phyloP scores from a whole-genome alignment of 2,797 vertebrate genomes.

The Pterois miles region DNA sequence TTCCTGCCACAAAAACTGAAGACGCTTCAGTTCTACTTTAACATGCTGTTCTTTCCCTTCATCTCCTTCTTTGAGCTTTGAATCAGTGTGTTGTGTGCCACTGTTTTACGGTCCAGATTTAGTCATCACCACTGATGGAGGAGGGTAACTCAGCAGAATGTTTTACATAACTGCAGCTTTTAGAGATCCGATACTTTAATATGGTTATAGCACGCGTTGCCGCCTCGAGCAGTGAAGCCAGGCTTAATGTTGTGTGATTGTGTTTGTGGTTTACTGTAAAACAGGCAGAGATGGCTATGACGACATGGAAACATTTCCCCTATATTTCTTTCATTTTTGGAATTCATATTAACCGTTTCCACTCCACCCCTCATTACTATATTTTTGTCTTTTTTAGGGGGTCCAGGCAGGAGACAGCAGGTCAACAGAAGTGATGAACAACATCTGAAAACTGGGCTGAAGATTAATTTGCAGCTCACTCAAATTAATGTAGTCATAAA shows the following conservation, averaged over 20 bases:
- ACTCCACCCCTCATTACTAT: too few relatives aligned
- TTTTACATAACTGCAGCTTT: conserved; percentile 26
- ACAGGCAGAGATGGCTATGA: background rate
- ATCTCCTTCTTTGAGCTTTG: background rate
- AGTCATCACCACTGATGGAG: conserved; percentile 21
- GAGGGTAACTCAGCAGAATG: conserved; percentile 21
- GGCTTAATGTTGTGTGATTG: conserved; percentile 9
- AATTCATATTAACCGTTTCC: background rate
- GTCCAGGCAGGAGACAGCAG: too few relatives aligned
- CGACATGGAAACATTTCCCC: background rate
- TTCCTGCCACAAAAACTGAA: background rate
- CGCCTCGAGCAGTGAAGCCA: background rate
- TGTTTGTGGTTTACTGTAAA: conserved; percentile 10
- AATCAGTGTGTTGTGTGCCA: conserved; percentile 10
- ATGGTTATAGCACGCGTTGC: background rate
- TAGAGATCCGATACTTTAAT: conserved; percentile 42
- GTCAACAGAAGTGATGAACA: too few relatives aligned
- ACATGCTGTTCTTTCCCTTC: background rate
- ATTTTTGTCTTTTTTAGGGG: too few relatives aligned
- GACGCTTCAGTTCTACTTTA: background rate
- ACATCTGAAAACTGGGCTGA: too few relatives aligned
- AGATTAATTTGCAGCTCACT: too few relatives aligned
- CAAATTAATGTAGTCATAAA: too few relatives aligned
- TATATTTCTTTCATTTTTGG: background rate
- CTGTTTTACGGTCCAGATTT: conserved; percentile 5